Evolutionary conservation across 2,888 invertebrate genomes (phyloP), one percentile per base, ranked within the genome.

Genomic region (Drosophila stalkeri): DNA sequence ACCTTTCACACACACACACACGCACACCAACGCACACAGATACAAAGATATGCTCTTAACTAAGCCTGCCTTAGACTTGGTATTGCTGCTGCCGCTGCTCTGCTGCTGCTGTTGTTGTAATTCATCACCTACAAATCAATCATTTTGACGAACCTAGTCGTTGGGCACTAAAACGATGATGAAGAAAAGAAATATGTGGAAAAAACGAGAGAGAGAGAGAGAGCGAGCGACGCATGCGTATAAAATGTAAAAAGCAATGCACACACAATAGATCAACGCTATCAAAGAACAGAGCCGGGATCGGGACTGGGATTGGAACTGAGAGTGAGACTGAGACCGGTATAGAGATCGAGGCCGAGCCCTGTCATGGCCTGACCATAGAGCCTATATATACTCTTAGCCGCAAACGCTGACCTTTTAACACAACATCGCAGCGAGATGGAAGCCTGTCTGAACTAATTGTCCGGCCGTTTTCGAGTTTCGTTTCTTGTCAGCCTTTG

Each of bases 121-220:
- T 91, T 91, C 91, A 91, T 91, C 91, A 91, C 91, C 90, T 91
- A 89, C 90, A 91, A 91, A 91, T 91, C 91, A 91, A 91, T 91
- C 91, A 91, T 92, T 91, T 91, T 91, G 91, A 91, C 91, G 92
- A 92, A 91, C 77, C 88, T 80, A 85, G 83, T 85, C 85, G 66
- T 60, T 73, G 81, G 73, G 79, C 78, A 77, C 82, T 86, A 78
- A 79, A 78, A 73, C 64, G 70, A 75, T 62, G 72, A 60, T 23
- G 23, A 23, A 23, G 23, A 46, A 72, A 64, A 54, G 61, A 59
- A 61, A 64, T 37, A 49, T 39, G 56, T 39, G 56, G 71, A 31
- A 54, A 52, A 52, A 66, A 64, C 64, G 14, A 41, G 8, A 35
- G 49, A 55, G 43, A 64, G 47, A 37, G 27, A 47, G 27, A 51